Conservation (phyloP, 2,888 invertebrate genomes). For the Caenorhabditis wallacei region DNA sequence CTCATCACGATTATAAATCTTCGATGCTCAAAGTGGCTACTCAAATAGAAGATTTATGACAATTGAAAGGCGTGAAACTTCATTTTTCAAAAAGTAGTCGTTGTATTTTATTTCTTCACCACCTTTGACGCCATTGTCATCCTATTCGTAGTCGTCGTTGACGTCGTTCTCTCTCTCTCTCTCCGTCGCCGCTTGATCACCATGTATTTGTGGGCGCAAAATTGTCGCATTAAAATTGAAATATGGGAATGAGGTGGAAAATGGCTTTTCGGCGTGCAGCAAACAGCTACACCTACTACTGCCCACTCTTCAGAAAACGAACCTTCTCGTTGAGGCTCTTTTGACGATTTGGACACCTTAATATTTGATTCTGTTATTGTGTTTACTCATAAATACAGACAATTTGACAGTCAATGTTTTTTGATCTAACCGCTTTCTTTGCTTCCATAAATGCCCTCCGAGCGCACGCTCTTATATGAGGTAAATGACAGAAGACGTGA, state of each 20-base stretch:
- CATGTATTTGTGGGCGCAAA: slow-evolving; percentile 54
- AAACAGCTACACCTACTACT: slow-evolving; percentile 8
- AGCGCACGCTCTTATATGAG: slow-evolving; percentile 14
- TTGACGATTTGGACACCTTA: slow-evolving; percentile 17
- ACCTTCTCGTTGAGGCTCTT: slow-evolving; percentile 10
- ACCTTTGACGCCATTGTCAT: slow-evolving; percentile 11
- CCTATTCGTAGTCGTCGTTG: not conserved
- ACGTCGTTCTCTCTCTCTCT: slow-evolving; percentile 3
- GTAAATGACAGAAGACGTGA: slow-evolving; percentile 52
- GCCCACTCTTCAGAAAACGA: not conserved
- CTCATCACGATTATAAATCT: not conserved
- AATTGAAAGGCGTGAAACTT: not conserved
- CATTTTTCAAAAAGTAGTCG: slow-evolving; percentile 7
- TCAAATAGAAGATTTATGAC: slow-evolving; percentile 5
- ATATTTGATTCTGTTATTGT: slow-evolving; percentile 12
- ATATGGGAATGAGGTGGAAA: slow-evolving; percentile 65
- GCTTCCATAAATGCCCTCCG: not conserved
- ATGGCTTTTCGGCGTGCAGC: slow-evolving; percentile 37
- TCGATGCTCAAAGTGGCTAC: not conserved
- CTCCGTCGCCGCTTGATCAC: slow-evolving; percentile 35
- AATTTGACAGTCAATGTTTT: slow-evolving; percentile 25
- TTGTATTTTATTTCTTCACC: not conserved
- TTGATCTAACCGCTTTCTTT: slow-evolving; percentile 30
- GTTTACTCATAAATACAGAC: slow-evolving; percentile 37
- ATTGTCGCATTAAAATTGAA: slow-evolving; percentile 65